Evolutionary conservation across 2,113 vertebrate species (phyloP).

Genomic region (Austrofundulus limnaeus): DNA sequence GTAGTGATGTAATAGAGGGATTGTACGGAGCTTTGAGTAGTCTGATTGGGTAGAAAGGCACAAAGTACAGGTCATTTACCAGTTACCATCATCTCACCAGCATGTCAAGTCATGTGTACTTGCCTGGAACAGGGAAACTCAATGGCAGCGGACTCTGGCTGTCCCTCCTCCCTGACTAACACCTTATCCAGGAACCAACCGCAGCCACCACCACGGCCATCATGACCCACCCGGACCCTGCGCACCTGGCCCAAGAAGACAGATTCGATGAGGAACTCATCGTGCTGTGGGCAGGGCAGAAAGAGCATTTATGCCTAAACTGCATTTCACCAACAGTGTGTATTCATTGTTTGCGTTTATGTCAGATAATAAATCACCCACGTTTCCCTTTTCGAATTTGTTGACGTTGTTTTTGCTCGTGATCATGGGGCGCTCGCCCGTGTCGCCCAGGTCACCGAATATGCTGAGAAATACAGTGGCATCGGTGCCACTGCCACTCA

Average conservation of each 20-base stretch:
- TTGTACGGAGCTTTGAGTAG: no score
- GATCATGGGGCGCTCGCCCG: conserved; percentile 88
- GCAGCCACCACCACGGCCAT: conserved; percentile 90
- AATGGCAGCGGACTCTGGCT: conserved; percentile 85
- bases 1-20: no score
- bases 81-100: no score
- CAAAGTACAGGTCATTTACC: no score
- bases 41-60: no score
- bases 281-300: conserved; percentile 75
- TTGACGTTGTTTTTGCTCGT: conserved; percentile 92
- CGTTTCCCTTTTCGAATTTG: conserved; percentile 94
- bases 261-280: conserved; percentile 93
- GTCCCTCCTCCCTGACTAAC: conserved; percentile 92
- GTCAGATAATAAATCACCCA: conserved; percentile 74
- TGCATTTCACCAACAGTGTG: not conserved
- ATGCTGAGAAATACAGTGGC: conserved; percentile 91
- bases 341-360: not conserved
- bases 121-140: conserved; percentile 96
- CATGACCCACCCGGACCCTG: conserved; percentile 90
- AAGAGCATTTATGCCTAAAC: not conserved
- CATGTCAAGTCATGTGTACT: conserved; percentile 19
- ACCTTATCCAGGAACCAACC: conserved; percentile 97
- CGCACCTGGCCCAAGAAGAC: conserved; percentile 87
- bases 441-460: conserved; percentile 89
- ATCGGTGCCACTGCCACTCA: conserved; percentile 89